Evolutionary conservation across 2,113 vertebrate species (phyloP).

Genomic region (Aspiorhynchus laticeps): DNA sequence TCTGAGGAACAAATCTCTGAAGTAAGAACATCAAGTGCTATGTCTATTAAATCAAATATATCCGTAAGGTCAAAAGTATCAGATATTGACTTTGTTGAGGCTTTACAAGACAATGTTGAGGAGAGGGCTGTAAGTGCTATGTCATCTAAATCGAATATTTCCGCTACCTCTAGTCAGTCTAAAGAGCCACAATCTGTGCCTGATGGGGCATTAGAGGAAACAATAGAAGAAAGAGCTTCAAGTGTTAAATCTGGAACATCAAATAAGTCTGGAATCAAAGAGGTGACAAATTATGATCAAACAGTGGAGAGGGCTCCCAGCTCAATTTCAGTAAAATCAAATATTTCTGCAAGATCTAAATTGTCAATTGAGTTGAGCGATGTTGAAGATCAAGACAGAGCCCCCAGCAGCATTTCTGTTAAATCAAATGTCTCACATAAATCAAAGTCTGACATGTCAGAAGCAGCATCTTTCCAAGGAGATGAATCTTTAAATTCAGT

Average conservation of each 20-base stretch:
- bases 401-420: slow-evolving; percentile 16
- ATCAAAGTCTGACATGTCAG: slow-evolving; percentile 28
- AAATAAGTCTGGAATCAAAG: slow-evolving; percentile 16
- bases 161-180: neutral
- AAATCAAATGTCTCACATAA: neutral
- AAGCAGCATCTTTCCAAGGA: neutral
- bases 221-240: neutral
- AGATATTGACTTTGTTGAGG: neutral
- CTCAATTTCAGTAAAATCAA: neutral
- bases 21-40: slow-evolving; percentile 38
- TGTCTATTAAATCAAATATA: slow-evolving; percentile 35
- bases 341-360: slow-evolving; percentile 5
- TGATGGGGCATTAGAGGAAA: neutral
- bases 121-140: neutral
- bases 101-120: neutral
- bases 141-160: slow-evolving; percentile 14
- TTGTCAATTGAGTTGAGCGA: slow-evolving; percentile 21
- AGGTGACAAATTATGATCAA: neutral
- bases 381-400: neutral
- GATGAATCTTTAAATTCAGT: neutral
- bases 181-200: neutral
- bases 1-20: slow-evolving; percentile 1
- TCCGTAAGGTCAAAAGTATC: slow-evolving; percentile 33
- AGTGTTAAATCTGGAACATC: slow-evolving; percentile 17
- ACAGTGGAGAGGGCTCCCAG: neutral